Percentiles rank a stretch among this genome's conserved stretches.
phyloP scores from a whole-genome alignment of 2,888 invertebrate genomes.

The Clostera curtula region DNA sequence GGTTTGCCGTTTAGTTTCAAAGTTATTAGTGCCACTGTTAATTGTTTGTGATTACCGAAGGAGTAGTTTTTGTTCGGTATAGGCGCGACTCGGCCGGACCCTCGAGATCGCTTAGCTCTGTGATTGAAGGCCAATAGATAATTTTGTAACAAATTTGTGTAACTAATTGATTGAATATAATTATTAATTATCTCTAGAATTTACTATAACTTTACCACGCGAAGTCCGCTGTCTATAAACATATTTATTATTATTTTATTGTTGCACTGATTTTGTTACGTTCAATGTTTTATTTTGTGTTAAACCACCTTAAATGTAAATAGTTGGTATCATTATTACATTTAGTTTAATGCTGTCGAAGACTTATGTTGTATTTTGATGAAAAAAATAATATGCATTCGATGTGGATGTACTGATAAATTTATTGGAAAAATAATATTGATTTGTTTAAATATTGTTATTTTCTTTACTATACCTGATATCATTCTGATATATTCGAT shows the following conservation, averaged over 20 bases:
- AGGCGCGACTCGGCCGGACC: slow-evolving; percentile 24
- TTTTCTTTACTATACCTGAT: slow-evolving; percentile 25
- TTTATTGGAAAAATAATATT: slow-evolving; percentile 75
- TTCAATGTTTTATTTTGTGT: slow-evolving; percentile 70
- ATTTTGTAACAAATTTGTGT: slow-evolving; percentile 68
- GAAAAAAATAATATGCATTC: slow-evolving; percentile 58
- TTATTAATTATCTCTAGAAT: slow-evolving; percentile 59
- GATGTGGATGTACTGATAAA: slow-evolving; percentile 72
- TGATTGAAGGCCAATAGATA: slow-evolving; percentile 72
- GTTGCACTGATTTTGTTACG: slow-evolving; percentile 73
- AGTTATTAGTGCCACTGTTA: slow-evolving; percentile 20
- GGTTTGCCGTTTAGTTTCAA: slow-evolving; percentile 20
- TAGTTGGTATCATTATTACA: slow-evolving; percentile 56
- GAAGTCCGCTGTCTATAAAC: slow-evolving; percentile 65
- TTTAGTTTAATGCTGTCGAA: slow-evolving; percentile 63
- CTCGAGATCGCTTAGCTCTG: slow-evolving; percentile 63
- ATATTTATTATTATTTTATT: slow-evolving; percentile 73
- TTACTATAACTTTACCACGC: slow-evolving; percentile 67
- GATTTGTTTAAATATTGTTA: slow-evolving; percentile 65
- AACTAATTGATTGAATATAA: slow-evolving; percentile 56
- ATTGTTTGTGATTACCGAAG: slow-evolving; percentile 14
- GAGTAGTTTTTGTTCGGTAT: slow-evolving; percentile 15
- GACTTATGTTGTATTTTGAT: slow-evolving; percentile 65
- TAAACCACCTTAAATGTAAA: slow-evolving; percentile 68
- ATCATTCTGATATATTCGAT: slow-evolving; percentile 4